phyloP scores from a whole-genome alignment of 2,113 vertebrate species.

The Myotis davidii region DNA sequence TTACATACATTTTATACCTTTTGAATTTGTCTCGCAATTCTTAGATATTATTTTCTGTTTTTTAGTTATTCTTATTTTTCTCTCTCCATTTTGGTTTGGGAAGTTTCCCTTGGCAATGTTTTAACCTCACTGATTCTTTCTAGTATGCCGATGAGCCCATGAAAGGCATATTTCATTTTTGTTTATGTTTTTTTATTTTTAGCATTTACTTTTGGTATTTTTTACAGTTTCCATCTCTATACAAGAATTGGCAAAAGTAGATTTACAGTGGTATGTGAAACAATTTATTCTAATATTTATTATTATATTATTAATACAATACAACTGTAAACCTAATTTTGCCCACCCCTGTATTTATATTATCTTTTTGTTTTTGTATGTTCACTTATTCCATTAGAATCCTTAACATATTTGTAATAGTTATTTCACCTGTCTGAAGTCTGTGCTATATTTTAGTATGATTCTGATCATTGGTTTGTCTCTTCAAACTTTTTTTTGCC shows the following conservation, averaged over 20 bases:
- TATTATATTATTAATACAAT: background rate
- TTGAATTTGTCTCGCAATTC: background rate
- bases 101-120: background rate
- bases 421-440: background rate
- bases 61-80: background rate
- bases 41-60: background rate
- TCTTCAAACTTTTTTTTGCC: background rate
- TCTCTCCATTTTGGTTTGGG: background rate
- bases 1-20: background rate
- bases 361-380: background rate
- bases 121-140: constrained; percentile 5
- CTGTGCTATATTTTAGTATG: background rate
- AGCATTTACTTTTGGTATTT: constrained; percentile 11
- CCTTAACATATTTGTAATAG: background rate
- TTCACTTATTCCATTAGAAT: background rate
- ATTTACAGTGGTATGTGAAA: background rate
- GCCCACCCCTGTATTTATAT: background rate
- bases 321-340: background rate
- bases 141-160: background rate
- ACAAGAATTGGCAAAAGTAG: background rate
- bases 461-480: background rate
- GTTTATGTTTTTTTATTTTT: background rate
- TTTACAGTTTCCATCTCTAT: background rate
- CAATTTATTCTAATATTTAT: background rate
- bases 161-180: background rate